These are phyloP conservation scores for Eulemur mongoz DNA, from an alignment of 2,797 vertebrate species.

Conservation along the genomic window DNA sequence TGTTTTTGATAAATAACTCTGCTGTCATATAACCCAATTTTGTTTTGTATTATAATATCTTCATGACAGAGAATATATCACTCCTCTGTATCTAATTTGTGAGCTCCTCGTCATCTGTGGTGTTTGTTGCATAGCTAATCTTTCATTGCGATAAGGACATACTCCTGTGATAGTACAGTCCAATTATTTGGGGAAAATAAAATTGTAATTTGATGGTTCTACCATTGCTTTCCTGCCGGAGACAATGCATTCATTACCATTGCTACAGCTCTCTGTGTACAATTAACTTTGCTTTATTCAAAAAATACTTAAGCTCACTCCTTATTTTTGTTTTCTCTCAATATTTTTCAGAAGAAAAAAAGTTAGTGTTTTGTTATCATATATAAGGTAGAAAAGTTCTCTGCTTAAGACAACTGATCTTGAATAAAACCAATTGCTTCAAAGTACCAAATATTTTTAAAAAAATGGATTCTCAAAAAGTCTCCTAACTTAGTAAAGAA, in stretches of 20 bases:
- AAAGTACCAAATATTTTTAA: not conserved
- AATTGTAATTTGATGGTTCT: not conserved
- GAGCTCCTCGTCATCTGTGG: not conserved
- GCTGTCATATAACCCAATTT: slow-evolving; percentile 7
- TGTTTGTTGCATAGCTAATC: not conserved
- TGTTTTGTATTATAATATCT: slow-evolving; percentile 39
- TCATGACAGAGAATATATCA: not conserved
- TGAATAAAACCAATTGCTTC: not conserved
- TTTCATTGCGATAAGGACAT: not conserved
- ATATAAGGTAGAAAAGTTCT: not conserved
- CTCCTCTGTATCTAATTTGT: not conserved
- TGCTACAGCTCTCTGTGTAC: not conserved
- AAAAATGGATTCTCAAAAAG: not conserved
- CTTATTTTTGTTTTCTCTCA: not conserved
- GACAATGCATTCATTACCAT: not conserved
- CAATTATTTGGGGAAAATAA: not conserved
- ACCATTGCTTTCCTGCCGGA: not conserved
- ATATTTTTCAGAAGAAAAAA: not conserved
- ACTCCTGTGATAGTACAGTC: not conserved
- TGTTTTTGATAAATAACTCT: slow-evolving; percentile 51
- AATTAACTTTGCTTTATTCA: not conserved
- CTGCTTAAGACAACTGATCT: not conserved
- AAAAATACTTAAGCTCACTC: not conserved
- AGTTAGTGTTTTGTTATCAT: not conserved
- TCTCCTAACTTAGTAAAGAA: not conserved